Conservation (phyloP, 2,797 vertebrate species). For the Geotrypetes seraphini region DNA sequence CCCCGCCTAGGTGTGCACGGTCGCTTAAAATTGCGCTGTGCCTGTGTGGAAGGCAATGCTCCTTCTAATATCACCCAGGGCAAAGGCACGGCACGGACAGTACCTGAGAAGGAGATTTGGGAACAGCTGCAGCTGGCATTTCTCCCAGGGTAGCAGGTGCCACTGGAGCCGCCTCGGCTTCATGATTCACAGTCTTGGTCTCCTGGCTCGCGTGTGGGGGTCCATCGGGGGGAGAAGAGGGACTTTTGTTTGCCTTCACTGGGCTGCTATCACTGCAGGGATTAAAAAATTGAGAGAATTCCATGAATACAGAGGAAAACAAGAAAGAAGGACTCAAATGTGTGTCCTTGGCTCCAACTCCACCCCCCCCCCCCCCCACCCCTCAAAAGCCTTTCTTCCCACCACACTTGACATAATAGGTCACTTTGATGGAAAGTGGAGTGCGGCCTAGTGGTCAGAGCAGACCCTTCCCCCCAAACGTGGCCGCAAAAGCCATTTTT, state of each 20-base stretch:
- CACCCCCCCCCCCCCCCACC: no score
- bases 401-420: no score
- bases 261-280: conserved; percentile 51
- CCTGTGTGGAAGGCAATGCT: no score
- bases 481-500: no score
- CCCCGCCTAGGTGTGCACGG: conserved; percentile 1
- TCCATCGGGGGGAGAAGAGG: conserved; percentile 64
- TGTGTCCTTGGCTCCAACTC: background rate
- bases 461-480: no score
- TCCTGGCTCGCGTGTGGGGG: conserved; percentile 53
- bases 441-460: no score
- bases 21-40: no score
- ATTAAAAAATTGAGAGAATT: conserved; percentile 4
- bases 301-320: no score
- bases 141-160: conserved; percentile 17
- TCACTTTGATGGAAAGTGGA: no score
- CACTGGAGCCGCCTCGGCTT: conserved; percentile 37
- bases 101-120: conserved; percentile 96
- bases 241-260: conserved; percentile 62
- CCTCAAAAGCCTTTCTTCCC: background rate
- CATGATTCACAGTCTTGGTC: conserved; percentile 65
- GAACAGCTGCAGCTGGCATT: conserved; percentile 71
- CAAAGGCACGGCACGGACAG: conserved; percentile 7
- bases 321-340: no score
- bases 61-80: background rate